A percentile compares a stretch with the other conserved stretches of the same genome.
These are phyloP conservation scores for Aricia agestis DNA, from an alignment of 1,140 invertebrate species.

Conservation along the genomic window DNA sequence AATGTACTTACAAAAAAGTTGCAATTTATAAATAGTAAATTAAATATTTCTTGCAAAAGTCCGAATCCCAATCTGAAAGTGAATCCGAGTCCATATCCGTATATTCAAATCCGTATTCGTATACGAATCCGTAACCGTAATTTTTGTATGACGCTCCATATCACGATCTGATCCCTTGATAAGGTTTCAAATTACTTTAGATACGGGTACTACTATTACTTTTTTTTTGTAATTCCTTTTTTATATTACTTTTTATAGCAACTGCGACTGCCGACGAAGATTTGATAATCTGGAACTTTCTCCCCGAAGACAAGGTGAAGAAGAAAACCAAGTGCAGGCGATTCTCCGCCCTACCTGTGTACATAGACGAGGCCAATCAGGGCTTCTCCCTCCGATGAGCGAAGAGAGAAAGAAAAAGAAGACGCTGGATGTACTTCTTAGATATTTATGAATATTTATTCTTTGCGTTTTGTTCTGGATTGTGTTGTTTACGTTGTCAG, in stretches of 20 bases:
- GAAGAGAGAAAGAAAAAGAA: constrained; percentile 20
- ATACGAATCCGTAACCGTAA: no score
- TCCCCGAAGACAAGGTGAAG: constrained; percentile 50
- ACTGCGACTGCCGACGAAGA: constrained; percentile 63
- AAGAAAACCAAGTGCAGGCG: constrained; percentile 35
- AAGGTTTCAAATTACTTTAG: no score
- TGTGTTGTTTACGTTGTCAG: neutral
- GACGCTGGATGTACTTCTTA: constrained; percentile 33
- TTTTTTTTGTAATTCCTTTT: no score
- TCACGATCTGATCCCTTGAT: no score
- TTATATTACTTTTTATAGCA: constrained; percentile 35
- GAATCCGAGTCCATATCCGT: no score
- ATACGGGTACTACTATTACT: no score
- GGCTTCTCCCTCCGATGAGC: constrained; percentile 46
- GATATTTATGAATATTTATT: constrained; percentile 23
- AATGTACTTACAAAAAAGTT: no score
- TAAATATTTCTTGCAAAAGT: no score
- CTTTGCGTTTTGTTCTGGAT: neutral
- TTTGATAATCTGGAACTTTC: constrained; percentile 65
- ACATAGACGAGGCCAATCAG: constrained; percentile 39
- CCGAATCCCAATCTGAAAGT: no score
- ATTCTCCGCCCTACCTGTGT: constrained; percentile 46
- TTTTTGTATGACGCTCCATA: no score
- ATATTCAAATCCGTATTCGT: no score
- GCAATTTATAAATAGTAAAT: no score